Evolutionary conservation across 2,797 vertebrate species (phyloP), one percentile per base, ranked within the genome.

Genomic region (Rhynchotus rufescens): DNA sequence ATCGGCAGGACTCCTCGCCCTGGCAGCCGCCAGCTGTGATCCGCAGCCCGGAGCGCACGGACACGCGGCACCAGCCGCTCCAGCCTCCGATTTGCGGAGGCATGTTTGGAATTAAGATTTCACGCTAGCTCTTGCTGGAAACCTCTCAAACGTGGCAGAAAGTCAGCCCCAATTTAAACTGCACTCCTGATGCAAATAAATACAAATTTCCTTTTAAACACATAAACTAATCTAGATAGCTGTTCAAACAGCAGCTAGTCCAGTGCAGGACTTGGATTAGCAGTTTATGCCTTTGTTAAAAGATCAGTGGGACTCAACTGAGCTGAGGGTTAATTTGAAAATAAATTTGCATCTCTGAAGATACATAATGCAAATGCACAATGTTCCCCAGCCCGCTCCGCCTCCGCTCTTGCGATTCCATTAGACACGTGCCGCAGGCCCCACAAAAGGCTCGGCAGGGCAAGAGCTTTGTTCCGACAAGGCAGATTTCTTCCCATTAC

Each of bases 201-300:
- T 5, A 47, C 10, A 62, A 16, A 71, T 86, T 89, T 90, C 82
- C 93, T 97, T 95, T 80, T 75, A 86, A 94, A 90, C 89, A 34
- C n/a, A 80, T 84, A 90, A 87, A 80, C 90, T 92, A 94, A 94
- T 86, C 83, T 71, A 88, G 62, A 76, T 86, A 89, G 87, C 94
- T 94, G 91, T 92, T 92, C 93, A 79, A 92, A 84, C 66, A 88
- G 80, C 76, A 92, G 74, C 61, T 57, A 92, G 78, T 79, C 71
- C 79, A 30, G 47, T 47, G 77, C 94, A 93, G 84, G 86, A 36
- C 92, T 74, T 75, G 87, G 92, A 92, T 97, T 89, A 96, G 87
- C 75, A 88, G 88, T 66, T 92, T 80, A 54, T 44, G 89, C 75
- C 92, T 94, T 90, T 90, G 73, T 84, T 75, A 89, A 71, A 92